Conservation (phyloP, 2,888 invertebrate species). For the Didymodactylos carnosus region DNA sequence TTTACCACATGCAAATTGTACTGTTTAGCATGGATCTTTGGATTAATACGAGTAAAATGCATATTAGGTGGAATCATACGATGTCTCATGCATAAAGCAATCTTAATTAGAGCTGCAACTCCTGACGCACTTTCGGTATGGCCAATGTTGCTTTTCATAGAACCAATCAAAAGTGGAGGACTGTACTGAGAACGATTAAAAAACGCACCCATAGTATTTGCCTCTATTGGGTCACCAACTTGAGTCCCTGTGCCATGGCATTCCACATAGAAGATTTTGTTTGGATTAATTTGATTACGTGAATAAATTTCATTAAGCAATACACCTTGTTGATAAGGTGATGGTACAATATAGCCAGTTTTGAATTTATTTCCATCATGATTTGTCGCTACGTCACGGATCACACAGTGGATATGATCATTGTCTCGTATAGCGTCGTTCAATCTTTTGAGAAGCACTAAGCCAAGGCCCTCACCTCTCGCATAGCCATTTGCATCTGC, state of each 20-base stretch:
- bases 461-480: conserved; percentile 21
- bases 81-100: conserved; percentile 22
- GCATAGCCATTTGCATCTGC: conserved; percentile 21
- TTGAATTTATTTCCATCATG: conserved; percentile 20
- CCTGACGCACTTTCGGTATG: conserved; percentile 23
- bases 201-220: conserved; percentile 16
- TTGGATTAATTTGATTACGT: conserved; percentile 14
- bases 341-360: conserved; percentile 20
- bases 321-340: conserved; percentile 17
- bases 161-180: conserved; percentile 16
- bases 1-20: not conserved
- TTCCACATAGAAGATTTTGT: conserved; percentile 18
- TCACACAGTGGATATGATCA: conserved; percentile 18
- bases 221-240: conserved; percentile 20
- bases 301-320: conserved; percentile 17
- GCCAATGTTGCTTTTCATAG: conserved; percentile 23
- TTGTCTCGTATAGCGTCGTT: conserved; percentile 17
- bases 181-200: not conserved
- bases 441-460: conserved; percentile 19
- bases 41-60: conserved; percentile 18
- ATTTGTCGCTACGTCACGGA: conserved; percentile 17
- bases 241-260: conserved; percentile 22
- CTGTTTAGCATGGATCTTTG: conserved; percentile 16
- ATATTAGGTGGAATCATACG: conserved; percentile 20
- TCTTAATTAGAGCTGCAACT: conserved; percentile 21